Evolutionary conservation across 2,113 vertebrate genomes (phyloP).

Genomic region (Castor canadensis): DNA sequence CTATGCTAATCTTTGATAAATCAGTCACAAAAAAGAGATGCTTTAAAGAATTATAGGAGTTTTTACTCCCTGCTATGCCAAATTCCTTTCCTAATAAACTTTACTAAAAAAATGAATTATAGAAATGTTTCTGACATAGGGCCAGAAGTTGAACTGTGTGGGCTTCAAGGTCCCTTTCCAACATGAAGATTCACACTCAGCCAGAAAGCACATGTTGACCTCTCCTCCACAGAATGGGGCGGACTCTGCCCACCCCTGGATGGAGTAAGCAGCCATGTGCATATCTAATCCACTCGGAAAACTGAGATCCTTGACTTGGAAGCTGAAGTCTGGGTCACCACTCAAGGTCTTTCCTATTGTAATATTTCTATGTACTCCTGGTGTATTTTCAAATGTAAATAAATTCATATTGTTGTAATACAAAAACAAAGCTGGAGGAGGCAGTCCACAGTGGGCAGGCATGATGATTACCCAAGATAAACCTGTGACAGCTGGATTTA

Average conservation of each 20-base stretch:
- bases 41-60: background rate
- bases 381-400: slow-evolving; percentile 1
- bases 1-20: background rate
- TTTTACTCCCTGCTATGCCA: too few species aligned
- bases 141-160: background rate
- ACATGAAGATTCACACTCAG: background rate
- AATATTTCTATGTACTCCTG: background rate
- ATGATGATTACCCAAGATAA: background rate
- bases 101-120: too few species aligned
- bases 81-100: too few species aligned
- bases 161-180: background rate
- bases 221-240: too few species aligned
- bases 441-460: background rate
- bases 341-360: background rate
- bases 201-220: background rate
- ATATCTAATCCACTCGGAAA: too few species aligned
- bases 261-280: too few species aligned
- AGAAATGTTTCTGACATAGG: background rate
- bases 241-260: too few species aligned
- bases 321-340: background rate
- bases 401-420: background rate
- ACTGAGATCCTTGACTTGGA: background rate
- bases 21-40: background rate
- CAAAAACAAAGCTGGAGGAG: background rate
- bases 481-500: background rate